Percentiles rank a stretch among this genome's conserved stretches.
Evolutionary conservation across 2,113 vertebrate genomes (phyloP).

Genomic region (Tichodroma muraria): DNA sequence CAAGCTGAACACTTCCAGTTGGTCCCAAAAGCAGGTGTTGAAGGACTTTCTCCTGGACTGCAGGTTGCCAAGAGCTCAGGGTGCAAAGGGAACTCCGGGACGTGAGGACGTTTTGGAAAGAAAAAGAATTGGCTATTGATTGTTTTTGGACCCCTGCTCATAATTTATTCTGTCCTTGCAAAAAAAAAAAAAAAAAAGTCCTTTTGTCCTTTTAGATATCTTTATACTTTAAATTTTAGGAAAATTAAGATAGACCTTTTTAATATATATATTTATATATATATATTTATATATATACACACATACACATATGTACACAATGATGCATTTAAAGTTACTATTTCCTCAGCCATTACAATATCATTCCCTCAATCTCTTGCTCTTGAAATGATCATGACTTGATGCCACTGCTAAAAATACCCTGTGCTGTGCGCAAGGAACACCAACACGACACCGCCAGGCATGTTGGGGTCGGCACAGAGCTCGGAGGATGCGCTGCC

Average conservation of each 20-base stretch:
- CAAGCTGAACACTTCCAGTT: background rate
- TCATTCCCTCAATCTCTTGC: background rate
- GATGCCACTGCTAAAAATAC: conserved; percentile 9
- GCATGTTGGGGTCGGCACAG: background rate
- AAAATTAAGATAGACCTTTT: conserved; percentile 46
- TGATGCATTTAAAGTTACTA: background rate
- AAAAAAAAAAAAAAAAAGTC: background rate
- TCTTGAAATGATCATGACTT: background rate
- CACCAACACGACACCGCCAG: background rate
- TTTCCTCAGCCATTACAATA: background rate
- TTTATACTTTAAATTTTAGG: background rate
- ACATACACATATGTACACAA: conserved; percentile 45
- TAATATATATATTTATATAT: conserved; percentile 19
- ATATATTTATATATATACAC: background rate
- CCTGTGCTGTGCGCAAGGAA: background rate
- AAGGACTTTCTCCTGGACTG: background rate
- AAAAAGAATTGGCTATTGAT: background rate
- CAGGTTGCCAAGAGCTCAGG: background rate
- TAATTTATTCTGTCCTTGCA: conserved; percentile 22
- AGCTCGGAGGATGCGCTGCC: background rate
- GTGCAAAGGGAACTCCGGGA: rapidly evolving
- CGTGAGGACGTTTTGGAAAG: rapidly evolving
- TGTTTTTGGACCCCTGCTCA: background rate
- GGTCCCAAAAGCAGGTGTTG: background rate
- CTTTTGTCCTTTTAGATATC: background rate